Percentiles rank a stretch among this genome's conserved stretches.
phyloP scores from a whole-genome alignment of 2,888 invertebrate genomes.

The Chrysolina americana region DNA sequence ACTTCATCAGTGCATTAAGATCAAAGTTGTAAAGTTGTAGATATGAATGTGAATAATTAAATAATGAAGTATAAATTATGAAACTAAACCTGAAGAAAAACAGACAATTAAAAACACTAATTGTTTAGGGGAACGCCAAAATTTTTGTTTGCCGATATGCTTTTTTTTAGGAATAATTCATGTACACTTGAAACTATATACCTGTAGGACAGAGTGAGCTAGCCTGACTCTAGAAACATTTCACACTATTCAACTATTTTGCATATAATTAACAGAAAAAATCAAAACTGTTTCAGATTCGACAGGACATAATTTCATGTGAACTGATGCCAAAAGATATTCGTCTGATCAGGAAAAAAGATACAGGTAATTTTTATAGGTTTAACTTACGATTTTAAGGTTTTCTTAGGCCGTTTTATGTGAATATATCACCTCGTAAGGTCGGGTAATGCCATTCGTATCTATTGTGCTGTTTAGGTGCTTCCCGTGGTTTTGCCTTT shows the following conservation, averaged over 20 bases:
- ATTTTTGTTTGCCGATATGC: too few species aligned
- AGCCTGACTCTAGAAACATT: too few species aligned
- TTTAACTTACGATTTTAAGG: constrained; percentile 50
- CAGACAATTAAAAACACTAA: too few species aligned
- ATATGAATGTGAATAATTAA: too few species aligned
- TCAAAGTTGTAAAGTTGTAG: too few species aligned
- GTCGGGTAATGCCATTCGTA: constrained; percentile 69
- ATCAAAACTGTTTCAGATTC: constrained; percentile 74
- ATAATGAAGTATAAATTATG: too few species aligned
- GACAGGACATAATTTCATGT: constrained; percentile 82
- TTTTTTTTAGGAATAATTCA: too few species aligned
- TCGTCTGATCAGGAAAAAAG: constrained; percentile 85
- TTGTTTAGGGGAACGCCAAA: too few species aligned
- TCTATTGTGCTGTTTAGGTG: constrained; percentile 83
- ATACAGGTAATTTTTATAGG: constrained; percentile 78
- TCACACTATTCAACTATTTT: neutral
- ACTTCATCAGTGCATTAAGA: too few species aligned
- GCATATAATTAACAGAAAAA: neutral
- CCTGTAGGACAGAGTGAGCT: too few species aligned
- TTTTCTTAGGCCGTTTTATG: constrained; percentile 72
- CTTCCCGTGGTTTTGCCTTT: constrained; percentile 91
- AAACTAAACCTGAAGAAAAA: too few species aligned
- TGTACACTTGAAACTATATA: too few species aligned
- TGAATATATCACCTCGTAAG: constrained; percentile 70
- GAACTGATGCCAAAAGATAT: constrained; percentile 86